Conservation (phyloP, 2,113 vertebrate genomes). For the Clupea harengus region DNA sequence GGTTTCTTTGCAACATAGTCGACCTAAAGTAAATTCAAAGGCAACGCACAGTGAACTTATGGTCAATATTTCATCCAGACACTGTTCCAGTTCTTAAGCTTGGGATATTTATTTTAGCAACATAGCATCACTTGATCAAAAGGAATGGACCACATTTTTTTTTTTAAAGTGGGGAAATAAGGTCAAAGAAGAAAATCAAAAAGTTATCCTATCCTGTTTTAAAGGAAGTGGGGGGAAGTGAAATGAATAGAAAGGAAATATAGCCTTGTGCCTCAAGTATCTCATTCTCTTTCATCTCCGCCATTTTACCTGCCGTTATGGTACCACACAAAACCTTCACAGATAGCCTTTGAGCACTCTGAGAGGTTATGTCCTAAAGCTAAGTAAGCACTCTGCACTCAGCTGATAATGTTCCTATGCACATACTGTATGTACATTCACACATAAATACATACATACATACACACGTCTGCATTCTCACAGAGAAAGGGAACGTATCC, state of each 20-base stretch:
- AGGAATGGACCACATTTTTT: neutral
- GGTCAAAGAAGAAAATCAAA: neutral
- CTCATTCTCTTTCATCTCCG: slow-evolving; percentile 1
- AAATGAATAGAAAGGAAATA: neutral
- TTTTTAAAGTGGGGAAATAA: neutral
- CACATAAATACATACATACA: neutral
- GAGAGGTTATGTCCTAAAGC: neutral
- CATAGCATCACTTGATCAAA: neutral
- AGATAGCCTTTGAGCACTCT: neutral
- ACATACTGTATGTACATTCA: neutral
- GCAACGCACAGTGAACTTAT: neutral
- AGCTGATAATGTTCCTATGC: neutral
- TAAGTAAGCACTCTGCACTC: slow-evolving; percentile 2
- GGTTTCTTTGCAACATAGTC: neutral
- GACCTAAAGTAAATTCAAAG: neutral
- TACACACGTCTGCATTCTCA: neutral
- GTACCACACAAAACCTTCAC: neutral
- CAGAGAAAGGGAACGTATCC: neutral
- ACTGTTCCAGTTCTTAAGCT: neutral
- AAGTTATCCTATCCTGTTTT: neutral
- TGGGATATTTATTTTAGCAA: neutral
- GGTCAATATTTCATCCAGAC: neutral
- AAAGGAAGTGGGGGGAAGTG: neutral
- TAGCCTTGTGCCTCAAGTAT: neutral
- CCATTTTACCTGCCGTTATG: neutral